These are phyloP conservation scores for Trinorchestia longiramus DNA, from an alignment of 1,140 invertebrate genomes.

Conservation along the genomic window DNA sequence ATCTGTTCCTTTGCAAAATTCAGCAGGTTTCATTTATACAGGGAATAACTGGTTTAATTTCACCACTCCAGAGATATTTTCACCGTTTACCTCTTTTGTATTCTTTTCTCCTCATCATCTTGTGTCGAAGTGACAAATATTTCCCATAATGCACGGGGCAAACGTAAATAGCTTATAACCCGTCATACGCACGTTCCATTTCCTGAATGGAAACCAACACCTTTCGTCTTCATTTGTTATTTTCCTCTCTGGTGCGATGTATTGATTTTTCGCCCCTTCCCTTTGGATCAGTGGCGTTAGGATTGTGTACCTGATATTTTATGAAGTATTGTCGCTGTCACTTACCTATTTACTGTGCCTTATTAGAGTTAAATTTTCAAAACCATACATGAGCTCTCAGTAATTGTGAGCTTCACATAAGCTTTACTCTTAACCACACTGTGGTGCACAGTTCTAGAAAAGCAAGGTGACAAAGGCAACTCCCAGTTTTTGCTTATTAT, in stretches of 20 bases:
- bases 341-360: neutral
- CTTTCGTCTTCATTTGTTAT: no score
- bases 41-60: neutral
- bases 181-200: no score
- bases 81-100: neutral
- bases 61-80: neutral
- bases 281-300: no score
- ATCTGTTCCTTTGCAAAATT: neutral
- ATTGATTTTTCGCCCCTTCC: no score
- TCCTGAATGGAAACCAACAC: no score
- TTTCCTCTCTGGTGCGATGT: no score
- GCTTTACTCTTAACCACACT: neutral
- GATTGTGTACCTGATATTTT: neutral
- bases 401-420: neutral
- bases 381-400: neutral
- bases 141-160: no score
- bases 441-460: neutral
- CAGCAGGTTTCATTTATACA: neutral
- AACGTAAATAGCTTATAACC: no score
- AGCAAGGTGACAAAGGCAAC: neutral
- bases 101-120: neutral
- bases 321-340: neutral
- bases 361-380: neutral
- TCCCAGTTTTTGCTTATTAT: neutral
- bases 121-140: neutral